Percentiles rank a stretch among this genome's conserved stretches.
Conservation (phyloP, 2,797 vertebrate genomes). For the Merluccius polli region DNA sequence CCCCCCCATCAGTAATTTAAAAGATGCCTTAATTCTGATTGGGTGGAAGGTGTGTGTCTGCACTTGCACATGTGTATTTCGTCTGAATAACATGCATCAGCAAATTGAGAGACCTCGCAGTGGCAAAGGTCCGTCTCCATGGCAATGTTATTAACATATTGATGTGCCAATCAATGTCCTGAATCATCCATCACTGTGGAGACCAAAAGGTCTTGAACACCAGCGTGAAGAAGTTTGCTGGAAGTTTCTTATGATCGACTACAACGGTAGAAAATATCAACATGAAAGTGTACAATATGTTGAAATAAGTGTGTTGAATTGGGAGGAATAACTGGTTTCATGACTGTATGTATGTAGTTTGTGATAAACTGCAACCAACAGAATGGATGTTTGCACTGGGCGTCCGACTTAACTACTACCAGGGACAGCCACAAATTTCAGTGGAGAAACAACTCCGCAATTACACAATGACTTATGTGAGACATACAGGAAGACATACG, state of each 20-base stretch:
- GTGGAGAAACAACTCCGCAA: neutral
- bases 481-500: no score
- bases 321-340: neutral
- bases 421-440: neutral
- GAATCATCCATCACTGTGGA: slow-evolving; percentile 9
- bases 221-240: neutral
- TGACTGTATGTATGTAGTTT: neutral
- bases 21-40: slow-evolving; percentile 21
- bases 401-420: no score
- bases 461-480: neutral
- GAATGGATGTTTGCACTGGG: neutral
- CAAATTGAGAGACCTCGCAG: neutral
- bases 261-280: neutral
- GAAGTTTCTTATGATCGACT: neutral
- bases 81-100: neutral
- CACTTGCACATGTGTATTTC: neutral
- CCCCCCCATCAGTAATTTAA: slow-evolving; percentile 53
- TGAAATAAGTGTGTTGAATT: neutral
- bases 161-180: neutral
- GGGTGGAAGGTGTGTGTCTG: slow-evolving; percentile 1
- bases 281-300: neutral
- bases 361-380: neutral
- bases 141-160: slow-evolving; percentile 10
- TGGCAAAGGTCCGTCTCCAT: slow-evolving; percentile 1
- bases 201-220: slow-evolving; percentile 8